Evolutionary conservation across 2,113 vertebrate genomes (phyloP).

Genomic region (Sylvilagus bachmani): DNA sequence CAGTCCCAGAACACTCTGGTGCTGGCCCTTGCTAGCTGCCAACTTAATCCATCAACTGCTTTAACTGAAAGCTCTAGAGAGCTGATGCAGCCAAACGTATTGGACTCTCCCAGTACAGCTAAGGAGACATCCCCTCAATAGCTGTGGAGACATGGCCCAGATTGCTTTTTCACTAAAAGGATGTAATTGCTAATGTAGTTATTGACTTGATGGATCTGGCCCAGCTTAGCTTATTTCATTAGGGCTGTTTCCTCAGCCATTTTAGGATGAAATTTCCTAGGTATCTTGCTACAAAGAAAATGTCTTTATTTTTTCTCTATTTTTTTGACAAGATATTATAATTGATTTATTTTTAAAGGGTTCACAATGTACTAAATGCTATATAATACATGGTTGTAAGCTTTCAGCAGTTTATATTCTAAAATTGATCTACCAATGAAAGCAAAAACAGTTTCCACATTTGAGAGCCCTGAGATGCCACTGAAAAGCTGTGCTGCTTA

Average conservation of each 20-base stretch:
- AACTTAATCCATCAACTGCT: constrained; percentile 80
- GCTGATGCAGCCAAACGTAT: constrained; percentile 75
- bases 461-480: constrained; percentile 8
- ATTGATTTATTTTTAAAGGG: constrained; percentile 39
- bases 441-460: background rate
- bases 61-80: constrained; percentile 73
- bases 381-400: background rate
- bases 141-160: constrained; percentile 73
- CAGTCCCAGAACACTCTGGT: background rate
- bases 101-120: background rate
- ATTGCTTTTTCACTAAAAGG: constrained; percentile 84
- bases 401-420: constrained; percentile 25
- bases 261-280: constrained; percentile 81
- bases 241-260: constrained; percentile 74
- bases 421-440: background rate
- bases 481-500: constrained; percentile 46
- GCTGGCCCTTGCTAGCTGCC: constrained; percentile 60
- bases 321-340: constrained; percentile 22
- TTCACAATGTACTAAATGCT: background rate
- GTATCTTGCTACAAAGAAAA: constrained; percentile 71
- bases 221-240: constrained; percentile 79
- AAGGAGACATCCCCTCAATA: constrained; percentile 74
- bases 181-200: constrained; percentile 79
- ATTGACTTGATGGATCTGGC: constrained; percentile 68
- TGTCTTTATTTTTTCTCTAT: constrained; percentile 32